Evolutionary conservation across 2,797 vertebrate genomes (phyloP).

Genomic region (Enteromius argenteus): DNA sequence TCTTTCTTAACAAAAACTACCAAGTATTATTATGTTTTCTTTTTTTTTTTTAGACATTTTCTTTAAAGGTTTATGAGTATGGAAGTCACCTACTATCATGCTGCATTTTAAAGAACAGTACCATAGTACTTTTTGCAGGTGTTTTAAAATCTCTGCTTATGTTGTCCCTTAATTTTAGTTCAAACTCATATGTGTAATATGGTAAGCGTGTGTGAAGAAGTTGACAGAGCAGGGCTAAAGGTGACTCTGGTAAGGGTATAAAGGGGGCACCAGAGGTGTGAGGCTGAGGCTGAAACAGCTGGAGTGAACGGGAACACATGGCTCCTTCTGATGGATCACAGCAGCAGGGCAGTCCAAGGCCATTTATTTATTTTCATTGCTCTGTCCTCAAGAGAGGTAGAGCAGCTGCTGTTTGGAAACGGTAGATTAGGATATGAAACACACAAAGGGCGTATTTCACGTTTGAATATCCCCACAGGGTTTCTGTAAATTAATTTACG

Average conservation of each 20-base stretch:
- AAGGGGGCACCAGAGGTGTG: slow-evolving; percentile 49
- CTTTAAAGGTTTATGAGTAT: not conserved
- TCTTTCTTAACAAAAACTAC: not conserved
- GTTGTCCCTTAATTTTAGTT: not conserved
- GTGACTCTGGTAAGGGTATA: slow-evolving; percentile 24
- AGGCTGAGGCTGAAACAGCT: slow-evolving; percentile 57
- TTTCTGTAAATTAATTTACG: slow-evolving; percentile 39
- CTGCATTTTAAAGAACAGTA: not conserved
- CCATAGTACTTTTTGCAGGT: not conserved
- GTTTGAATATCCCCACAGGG: slow-evolving; percentile 11
- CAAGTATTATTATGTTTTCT: too few species aligned
- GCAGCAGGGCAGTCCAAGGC: slow-evolving; percentile 57
- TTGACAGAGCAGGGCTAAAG: not conserved
- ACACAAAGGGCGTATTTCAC: slow-evolving; percentile 2
- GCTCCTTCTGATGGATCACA: slow-evolving; percentile 53
- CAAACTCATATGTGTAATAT: not conserved
- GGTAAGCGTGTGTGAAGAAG: slow-evolving; percentile 19
- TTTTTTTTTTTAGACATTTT: not conserved
- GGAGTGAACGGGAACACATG: slow-evolving; percentile 69
- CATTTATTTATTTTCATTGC: slow-evolving; percentile 56
- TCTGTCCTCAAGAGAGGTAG: slow-evolving; percentile 42
- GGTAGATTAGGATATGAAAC: slow-evolving; percentile 55
- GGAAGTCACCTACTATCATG: not conserved
- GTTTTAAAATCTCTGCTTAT: not conserved
- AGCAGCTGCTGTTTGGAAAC: slow-evolving; percentile 49